Base-by-base conservation (phyloP, 2,888 invertebrate species). In the Podotricha telesiphe region DNA sequence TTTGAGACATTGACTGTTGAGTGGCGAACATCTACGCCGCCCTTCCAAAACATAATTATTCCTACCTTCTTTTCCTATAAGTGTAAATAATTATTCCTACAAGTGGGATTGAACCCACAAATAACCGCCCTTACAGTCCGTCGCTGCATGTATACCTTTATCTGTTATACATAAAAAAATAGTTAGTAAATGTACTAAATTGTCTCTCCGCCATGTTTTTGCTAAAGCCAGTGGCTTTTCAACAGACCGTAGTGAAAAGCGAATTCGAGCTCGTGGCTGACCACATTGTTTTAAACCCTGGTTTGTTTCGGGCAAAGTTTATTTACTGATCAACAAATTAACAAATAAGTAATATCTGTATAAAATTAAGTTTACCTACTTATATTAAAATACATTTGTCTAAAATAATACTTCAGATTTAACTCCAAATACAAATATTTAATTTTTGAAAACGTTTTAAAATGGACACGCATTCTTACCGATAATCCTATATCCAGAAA, bases 241-340 rank as follows among this genome's bases (percentile, higher is more conserved):
- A 34, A 53, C 53, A 53, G 53, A 34, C 53, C 53, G 10, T n/a
- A n/a, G 2, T 53, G 53, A 53, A 53, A 28, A 53, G 53, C 28
- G 53, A 34, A 53, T 53, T 53, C 34, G 53, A 34, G 53, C 53
- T 53, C 28, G 53, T 7, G 47, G 47, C 61, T 17, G 45, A 61
- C 61, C 61, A 34, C 61, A 47, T 28, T 48, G 61, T 28, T 17
- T 47, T 17, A 48, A 17, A 47, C 47, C 13, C 47, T 17, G 28
- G 47, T 11, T 58, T 20, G 58, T 58, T 59, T n/a, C 20, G 15
- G 15, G n/a, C n/a, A 15, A 58, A 20, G 20, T 42, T 42, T 59
- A 59, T 22, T 20, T 22, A 42, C n/a, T 40, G 42, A 59, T 42
- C 20, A 53, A 42, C 20, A 59, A 15, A 59, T 10, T 20, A 59